Evolutionary conservation across 2,113 vertebrate genomes (phyloP).

Genomic region (Cyphomyrus discorhynchus): DNA sequence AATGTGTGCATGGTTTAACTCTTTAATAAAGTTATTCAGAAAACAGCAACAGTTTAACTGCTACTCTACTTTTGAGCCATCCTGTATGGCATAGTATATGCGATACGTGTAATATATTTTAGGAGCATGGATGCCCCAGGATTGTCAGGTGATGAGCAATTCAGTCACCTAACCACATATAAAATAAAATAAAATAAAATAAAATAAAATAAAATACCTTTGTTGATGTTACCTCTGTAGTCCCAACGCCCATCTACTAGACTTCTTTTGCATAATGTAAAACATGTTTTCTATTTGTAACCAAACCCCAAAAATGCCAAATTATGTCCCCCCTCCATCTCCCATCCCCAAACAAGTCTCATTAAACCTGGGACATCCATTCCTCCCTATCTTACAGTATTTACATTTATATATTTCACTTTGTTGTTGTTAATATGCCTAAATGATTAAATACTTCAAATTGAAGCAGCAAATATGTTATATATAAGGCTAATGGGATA

Average conservation of each 20-base stretch:
- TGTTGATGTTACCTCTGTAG: neutral
- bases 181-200: neutral
- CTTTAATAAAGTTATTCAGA: neutral
- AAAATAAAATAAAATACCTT: neutral
- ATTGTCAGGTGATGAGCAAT: neutral
- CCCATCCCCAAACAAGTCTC: neutral
- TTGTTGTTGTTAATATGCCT: neutral
- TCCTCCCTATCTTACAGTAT: neutral
- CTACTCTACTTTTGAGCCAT: neutral
- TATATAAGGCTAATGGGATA: neutral
- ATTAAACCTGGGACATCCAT: neutral
- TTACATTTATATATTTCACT: neutral
- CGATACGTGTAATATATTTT: neutral
- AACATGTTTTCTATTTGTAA: neutral
- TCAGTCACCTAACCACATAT: neutral
- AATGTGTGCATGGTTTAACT: neutral
- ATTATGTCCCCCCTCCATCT: neutral
- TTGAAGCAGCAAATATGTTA: neutral
- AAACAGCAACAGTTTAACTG: neutral
- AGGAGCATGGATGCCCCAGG: neutral
- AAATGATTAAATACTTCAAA: neutral
- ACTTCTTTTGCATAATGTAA: neutral
- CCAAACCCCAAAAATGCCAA: neutral
- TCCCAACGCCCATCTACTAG: neutral
- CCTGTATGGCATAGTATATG: neutral